Evolutionary conservation across 2,888 invertebrate species (phyloP).

Genomic region (Hanleya hanleyi): DNA sequence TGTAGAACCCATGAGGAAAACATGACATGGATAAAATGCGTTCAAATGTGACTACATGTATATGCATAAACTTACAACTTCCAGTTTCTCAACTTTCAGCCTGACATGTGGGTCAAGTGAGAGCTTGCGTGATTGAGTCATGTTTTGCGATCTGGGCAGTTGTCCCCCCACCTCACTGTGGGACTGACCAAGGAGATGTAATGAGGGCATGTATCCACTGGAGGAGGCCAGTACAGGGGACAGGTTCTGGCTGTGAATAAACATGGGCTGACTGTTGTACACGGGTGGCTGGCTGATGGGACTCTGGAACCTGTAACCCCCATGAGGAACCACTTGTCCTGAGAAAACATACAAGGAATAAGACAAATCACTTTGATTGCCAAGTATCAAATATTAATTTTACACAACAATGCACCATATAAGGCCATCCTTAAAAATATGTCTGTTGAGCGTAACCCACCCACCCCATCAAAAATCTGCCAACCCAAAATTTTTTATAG

Average conservation of each 20-base stretch:
- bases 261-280: background rate
- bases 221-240: background rate
- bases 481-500: no score
- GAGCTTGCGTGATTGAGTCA: slow-evolving; percentile 48
- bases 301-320: no score
- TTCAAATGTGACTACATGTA: background rate
- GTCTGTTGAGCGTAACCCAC: no score
- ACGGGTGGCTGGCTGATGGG: background rate
- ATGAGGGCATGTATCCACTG: background rate
- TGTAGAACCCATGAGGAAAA: no score
- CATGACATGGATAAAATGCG: no score
- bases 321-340: no score
- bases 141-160: slow-evolving; percentile 30
- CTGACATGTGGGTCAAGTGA: slow-evolving; percentile 59
- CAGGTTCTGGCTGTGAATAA: background rate
- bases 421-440: no score
- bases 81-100: slow-evolving; percentile 58
- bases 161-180: background rate
- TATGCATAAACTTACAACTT: slow-evolving; percentile 49
- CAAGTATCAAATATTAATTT: no score
- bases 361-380: no score
- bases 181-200: background rate
- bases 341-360: no score
- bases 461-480: no score
- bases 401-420: no score